Evolutionary conservation across 1,140 invertebrate species (phyloP).

Genomic region (Drosophila subobscura): DNA sequence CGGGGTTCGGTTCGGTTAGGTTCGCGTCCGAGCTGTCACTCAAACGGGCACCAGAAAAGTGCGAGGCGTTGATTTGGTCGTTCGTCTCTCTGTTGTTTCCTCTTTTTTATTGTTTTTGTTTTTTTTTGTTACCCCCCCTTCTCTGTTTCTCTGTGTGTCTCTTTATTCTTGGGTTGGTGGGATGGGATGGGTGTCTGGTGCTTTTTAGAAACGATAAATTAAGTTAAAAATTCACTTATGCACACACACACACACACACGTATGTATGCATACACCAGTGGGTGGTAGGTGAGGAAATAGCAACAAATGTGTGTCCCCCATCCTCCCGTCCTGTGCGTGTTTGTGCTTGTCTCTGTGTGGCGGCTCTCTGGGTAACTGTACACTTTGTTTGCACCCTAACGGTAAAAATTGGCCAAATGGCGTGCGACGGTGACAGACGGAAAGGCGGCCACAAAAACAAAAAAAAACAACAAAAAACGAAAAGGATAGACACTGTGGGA

Average conservation of each 20-base stretch:
- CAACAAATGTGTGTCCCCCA: background rate
- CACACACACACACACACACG: background rate
- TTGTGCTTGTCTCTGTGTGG: background rate
- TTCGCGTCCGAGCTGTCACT: slow-evolving; percentile 54
- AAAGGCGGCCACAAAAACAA: slow-evolving; percentile 4
- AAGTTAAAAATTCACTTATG: slow-evolving; percentile 33
- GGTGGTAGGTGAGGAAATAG: background rate
- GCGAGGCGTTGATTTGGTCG: slow-evolving; percentile 50
- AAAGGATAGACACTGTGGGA: too few species aligned
- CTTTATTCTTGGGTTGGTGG: background rate
- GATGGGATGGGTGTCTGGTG: too few species aligned
- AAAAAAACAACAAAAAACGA: background rate
- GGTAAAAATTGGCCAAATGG: slow-evolving; percentile 63
- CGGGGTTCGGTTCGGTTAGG: background rate
- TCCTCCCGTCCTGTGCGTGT: slow-evolving; percentile 14
- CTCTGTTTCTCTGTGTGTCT: background rate
- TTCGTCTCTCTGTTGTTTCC: slow-evolving; percentile 3
- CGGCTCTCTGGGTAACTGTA: slow-evolving; percentile 51
- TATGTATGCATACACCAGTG: too few species aligned
- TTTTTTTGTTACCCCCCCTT: slow-evolving; percentile 2
- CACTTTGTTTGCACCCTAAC: slow-evolving; percentile 54
- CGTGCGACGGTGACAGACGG: slow-evolving; percentile 23
- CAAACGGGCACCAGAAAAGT: slow-evolving; percentile 46
- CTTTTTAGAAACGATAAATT: slow-evolving; percentile 48
- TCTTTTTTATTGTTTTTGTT: slow-evolving; percentile 4